A percentile compares a stretch with the other conserved stretches of the same genome.
These are phyloP conservation scores for Slavum lentiscoides DNA, from an alignment of 2,888 invertebrate genomes.

Conservation along the genomic window DNA sequence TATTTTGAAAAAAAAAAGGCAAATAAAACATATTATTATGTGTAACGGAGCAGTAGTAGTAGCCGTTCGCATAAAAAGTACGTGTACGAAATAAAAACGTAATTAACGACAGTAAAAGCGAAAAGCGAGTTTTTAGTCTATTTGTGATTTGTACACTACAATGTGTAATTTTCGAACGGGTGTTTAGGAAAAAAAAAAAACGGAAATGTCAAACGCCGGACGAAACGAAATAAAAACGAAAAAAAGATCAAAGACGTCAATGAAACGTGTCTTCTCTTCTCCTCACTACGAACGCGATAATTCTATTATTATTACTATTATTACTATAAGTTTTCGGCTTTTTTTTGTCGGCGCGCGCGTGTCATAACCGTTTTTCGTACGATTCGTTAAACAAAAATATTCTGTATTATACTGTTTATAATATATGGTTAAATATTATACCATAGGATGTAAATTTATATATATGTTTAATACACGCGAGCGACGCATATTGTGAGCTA, in stretches of 20 bases:
- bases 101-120: neutral
- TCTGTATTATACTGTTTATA: neutral
- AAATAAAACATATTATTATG: too few relatives aligned
- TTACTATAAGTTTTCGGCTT: neutral
- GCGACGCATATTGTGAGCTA: too few relatives aligned
- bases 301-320: neutral
- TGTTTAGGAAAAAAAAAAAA: slow-evolving; percentile 25
- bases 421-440: neutral
- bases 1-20: too few relatives aligned
- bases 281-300: neutral
- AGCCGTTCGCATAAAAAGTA: neutral
- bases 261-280: slow-evolving; percentile 34
- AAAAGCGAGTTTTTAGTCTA: slow-evolving; percentile 9
- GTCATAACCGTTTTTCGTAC: slow-evolving; percentile 37
- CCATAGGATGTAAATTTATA: neutral
- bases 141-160: neutral
- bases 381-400: slow-evolving; percentile 24
- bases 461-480: too few relatives aligned
- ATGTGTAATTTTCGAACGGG: neutral
- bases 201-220: slow-evolving; percentile 10
- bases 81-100: neutral
- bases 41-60: too few relatives aligned
- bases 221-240: neutral
- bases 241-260: slow-evolving; percentile 42
- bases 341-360: slow-evolving; percentile 16